Evolutionary conservation across 1,140 invertebrate species (phyloP).

Genomic region (Chlorops oryzae): DNA sequence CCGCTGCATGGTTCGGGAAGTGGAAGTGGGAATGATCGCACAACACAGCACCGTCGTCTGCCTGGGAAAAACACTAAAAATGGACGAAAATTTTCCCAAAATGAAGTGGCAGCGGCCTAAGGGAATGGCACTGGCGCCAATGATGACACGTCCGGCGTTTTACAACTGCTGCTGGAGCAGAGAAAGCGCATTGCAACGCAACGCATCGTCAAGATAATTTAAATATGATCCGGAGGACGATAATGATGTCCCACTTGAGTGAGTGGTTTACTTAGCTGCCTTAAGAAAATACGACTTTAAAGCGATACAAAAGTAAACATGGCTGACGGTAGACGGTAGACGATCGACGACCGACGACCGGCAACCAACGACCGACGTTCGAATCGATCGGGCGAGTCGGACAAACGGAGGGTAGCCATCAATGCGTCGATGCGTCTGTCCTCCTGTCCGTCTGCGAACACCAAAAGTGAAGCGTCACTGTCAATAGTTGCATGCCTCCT

Average conservation of each 20-base stretch:
- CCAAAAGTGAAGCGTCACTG: conserved; percentile 44
- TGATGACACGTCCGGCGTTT: conserved; percentile 44
- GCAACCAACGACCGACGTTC: conserved; percentile 8
- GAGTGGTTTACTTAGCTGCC: conserved; percentile 48
- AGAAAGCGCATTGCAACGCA: conserved; percentile 1
- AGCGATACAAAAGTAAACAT: conserved; percentile 18
- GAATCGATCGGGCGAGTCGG: no score
- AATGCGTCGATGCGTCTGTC: no score
- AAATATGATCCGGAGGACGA: not conserved
- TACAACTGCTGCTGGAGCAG: not conserved
- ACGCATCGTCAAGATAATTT: conserved; percentile 9
- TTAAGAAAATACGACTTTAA: conserved; percentile 44
- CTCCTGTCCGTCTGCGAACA: no score
- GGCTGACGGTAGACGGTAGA: not conserved
- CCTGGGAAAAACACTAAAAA: not conserved
- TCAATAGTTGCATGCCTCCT: conserved; percentile 43
- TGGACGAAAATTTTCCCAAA: conserved; percentile 3
- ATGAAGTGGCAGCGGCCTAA: not conserved
- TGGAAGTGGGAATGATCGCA: no score
- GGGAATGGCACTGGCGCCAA: conserved; percentile 34
- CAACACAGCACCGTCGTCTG: no score
- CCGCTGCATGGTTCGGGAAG: no score
- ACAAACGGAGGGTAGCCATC: no score
- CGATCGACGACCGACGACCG: conserved; percentile 14
- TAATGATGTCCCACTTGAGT: conserved; percentile 44